Evolutionary conservation across 2,113 vertebrate species (phyloP), one percentile per base, ranked within the genome.

Genomic region (Cricetomys ansorgei): DNA sequence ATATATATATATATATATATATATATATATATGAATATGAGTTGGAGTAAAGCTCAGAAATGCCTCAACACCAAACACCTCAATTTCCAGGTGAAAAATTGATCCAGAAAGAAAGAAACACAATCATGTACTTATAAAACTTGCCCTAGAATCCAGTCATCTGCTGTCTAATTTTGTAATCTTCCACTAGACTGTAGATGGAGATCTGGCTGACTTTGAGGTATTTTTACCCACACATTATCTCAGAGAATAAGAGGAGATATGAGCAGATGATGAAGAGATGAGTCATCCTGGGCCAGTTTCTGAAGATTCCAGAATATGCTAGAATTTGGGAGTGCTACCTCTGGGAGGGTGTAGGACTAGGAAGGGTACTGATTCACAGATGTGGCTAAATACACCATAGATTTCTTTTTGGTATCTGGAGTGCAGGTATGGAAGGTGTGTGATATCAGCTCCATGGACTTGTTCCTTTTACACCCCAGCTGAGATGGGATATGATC

Each of bases 231-330:
- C 31, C 64, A 55, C 29, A 48, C 12, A 2, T 70, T 64, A 93
- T 50, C 77, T 92, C 73, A 40, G 83, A 73, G 70, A 48, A 53
- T 62, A 12, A 67, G 23, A 93, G 72, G 27, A 86, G 13, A 70
- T 13, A n/a, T 2, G 37, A 10, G 21, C 31, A 62, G 31, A 34
- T 73, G 50, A 31, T 7, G 1, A n/a, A 67, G 31, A 45, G 23
- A 37, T 64, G 73, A 89, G 62, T 94, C 6, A 40, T 34, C 34
- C 9, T 1, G 11, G 91, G 17, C 67, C 43, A 3, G 0, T 59
- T 79, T 94, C 29, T 31, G n/a, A 89, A 83, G 79, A 83, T 57
- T 94, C 62, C 85, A 76, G 81, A 96, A 94, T 34, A 5, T 81
- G 29, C 81, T 94, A 23, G 53, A 7, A 57, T 88, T 83, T 67